Evolutionary conservation across 2,113 vertebrate genomes (phyloP).

Genomic region (Gambusia affinis): DNA sequence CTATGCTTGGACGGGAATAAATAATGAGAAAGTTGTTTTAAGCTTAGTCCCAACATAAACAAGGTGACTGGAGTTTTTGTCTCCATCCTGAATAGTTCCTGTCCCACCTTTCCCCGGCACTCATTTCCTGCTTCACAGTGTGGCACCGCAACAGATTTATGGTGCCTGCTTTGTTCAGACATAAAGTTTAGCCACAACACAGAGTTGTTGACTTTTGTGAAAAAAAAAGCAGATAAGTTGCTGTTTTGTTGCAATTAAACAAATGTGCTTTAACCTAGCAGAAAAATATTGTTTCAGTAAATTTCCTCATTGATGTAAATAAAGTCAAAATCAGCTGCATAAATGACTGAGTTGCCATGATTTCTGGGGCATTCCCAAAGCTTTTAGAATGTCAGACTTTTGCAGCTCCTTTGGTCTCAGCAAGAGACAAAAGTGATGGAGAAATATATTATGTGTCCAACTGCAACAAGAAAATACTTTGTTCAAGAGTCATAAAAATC

Average conservation of each 20-base stretch:
- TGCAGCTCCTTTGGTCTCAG: constrained; percentile 7
- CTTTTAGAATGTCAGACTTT: constrained; percentile 61
- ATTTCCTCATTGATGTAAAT: constrained; percentile 46
- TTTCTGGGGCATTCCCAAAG: constrained; percentile 43
- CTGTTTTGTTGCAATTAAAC: constrained; percentile 21
- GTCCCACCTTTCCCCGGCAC: constrained; percentile 61
- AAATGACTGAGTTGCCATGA: constrained; percentile 44
- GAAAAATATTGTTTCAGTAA: constrained; percentile 9
- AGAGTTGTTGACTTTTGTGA: constrained; percentile 3
- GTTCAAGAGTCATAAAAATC: constrained; percentile 6
- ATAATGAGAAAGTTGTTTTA: constrained; percentile 65
- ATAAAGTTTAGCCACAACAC: constrained; percentile 18
- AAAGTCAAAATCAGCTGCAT: constrained; percentile 57
- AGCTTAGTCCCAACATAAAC: constrained; percentile 66
- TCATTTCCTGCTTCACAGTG: constrained; percentile 63
- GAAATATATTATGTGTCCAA: constrained; percentile 15
- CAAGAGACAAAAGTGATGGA: neutral
- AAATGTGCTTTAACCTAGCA: constrained; percentile 6
- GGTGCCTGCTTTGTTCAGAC: constrained; percentile 18
- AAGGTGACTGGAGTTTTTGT: constrained; percentile 23
- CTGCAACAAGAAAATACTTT: constrained; percentile 14
- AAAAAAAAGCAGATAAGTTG: constrained; percentile 3
- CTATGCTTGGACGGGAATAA: constrained; percentile 32
- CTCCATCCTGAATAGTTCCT: constrained; percentile 67
- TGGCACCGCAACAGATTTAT: constrained; percentile 56